Evolutionary conservation across 2,888 invertebrate genomes (phyloP).

Genomic region (Folsomia manolachei): DNA sequence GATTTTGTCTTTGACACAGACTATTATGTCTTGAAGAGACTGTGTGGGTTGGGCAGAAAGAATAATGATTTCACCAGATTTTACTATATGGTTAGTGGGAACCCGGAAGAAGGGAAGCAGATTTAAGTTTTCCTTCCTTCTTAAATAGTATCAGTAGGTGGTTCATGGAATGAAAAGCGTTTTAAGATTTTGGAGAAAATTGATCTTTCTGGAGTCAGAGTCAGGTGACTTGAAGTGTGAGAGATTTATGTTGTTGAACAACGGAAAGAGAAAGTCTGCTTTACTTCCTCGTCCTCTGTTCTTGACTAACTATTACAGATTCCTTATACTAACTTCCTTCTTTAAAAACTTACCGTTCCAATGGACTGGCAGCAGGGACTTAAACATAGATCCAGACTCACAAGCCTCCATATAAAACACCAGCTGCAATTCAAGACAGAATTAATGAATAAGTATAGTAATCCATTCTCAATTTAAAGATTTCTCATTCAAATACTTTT

Average conservation of each 20-base stretch:
- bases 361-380: slow-evolving; percentile 57
- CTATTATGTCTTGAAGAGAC: too few relatives aligned
- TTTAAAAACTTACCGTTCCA: slow-evolving; percentile 56
- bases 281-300: slow-evolving; percentile 9
- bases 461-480: too few relatives aligned
- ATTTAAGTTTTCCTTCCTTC: background rate
- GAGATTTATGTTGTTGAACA: slow-evolving; percentile 1
- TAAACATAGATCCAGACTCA: slow-evolving; percentile 64
- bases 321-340: too few relatives aligned
- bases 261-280: background rate
- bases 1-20: background rate
- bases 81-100: background rate
- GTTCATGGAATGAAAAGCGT: background rate
- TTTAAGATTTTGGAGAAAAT: background rate
- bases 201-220: background rate
- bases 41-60: background rate
- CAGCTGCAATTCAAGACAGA: slow-evolving; percentile 55
- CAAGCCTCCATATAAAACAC: slow-evolving; percentile 64
- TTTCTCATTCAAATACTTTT: too few relatives aligned
- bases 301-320: too few relatives aligned
- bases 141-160: too few relatives aligned
- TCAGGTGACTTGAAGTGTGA: background rate
- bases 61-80: slow-evolving; percentile 1
- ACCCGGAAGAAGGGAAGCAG: background rate
- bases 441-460: background rate